Conservation (phyloP, 1,140 invertebrate genomes). For the Pinna nobilis region DNA sequence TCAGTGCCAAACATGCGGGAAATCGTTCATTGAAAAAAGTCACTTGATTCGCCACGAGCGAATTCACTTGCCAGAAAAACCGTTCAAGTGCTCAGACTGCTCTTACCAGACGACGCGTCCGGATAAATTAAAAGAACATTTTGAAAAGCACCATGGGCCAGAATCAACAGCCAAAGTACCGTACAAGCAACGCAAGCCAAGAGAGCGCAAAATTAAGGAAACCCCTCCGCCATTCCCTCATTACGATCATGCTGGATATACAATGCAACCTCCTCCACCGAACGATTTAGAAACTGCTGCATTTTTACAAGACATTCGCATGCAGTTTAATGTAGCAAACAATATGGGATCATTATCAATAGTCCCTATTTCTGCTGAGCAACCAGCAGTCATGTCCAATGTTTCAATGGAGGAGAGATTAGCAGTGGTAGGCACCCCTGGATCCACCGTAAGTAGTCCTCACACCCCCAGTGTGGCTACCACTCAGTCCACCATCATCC, state of each 20-base stretch:
- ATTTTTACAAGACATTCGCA: conserved; percentile 33
- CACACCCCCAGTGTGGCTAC: conserved; percentile 1
- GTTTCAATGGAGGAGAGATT: conserved; percentile 30
- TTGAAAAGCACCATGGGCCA: conserved; percentile 79
- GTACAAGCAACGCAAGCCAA: conserved; percentile 33
- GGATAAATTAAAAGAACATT: conserved; percentile 83
- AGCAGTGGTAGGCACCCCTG: not conserved
- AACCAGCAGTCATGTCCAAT: conserved; percentile 10
- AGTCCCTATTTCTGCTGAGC: conserved; percentile 22
- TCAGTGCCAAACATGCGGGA: conserved; percentile 79
- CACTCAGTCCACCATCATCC: conserved; percentile 20
- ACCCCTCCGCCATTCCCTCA: conserved; percentile 7
- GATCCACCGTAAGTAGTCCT: not conserved
- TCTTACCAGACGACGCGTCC: conserved; percentile 81
- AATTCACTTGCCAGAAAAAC: conserved; percentile 80
- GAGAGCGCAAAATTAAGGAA: conserved; percentile 1
- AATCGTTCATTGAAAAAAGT: conserved; percentile 82
- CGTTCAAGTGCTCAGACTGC: conserved; percentile 78
- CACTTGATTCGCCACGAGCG: conserved; percentile 81
- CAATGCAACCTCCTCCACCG: conserved; percentile 27
- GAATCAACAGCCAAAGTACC: conserved; percentile 74
- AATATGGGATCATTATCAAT: conserved; percentile 26
- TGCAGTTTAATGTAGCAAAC: not conserved
- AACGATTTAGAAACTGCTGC: not conserved
- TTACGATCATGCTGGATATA: conserved; percentile 53